Base-by-base conservation (phyloP, 2,888 invertebrate genomes). In the Drosophila multiciliata region DNA sequence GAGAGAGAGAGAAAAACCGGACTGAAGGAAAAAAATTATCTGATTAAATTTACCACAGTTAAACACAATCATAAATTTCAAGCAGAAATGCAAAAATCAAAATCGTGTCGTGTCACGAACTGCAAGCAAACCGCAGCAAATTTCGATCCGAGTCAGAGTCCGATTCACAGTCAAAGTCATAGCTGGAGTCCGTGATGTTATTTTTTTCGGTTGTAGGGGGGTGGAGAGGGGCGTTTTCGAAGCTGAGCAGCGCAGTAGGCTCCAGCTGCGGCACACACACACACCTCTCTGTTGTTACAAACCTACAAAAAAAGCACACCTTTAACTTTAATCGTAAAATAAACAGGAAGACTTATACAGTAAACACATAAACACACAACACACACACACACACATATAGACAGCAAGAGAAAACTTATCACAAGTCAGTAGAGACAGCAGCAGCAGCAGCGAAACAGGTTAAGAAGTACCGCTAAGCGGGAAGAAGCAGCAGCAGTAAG, bases 381-480 rank as follows among this genome's bases (percentile, higher is more conserved):
- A 29, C 29, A 6, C 23, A 2, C 23, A 2, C 23, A 23, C 26
- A 55, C 20, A 53, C 23, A 53, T 20, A 58, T 29, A 45, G 29
- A 45, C 55, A 70, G 63, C 45, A 63, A 60, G 73, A 73, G 69
- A 74, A 73, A 76, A 79, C 60, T 73, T 78, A 78, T 87, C 78
- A 82, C 73, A 80, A 83, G 80, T 88, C 80, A 77, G 78, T 73
- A 63, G 75, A 50, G 60, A 50, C 55, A 52, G 76, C 63, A 53
- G 53, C 17, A 40, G 42, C 54, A 65, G 48, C 48, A 66, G n/a
- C 62, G 72, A 75, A 75, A 88, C 87, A 88, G 90, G 87, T 88
- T 88, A 87, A 88, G 90, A 88, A 88, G 87, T 88, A 88, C 87
- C 87, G 87, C 87, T 90, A 88, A 84, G 82, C 88, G 81, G 73